These are phyloP conservation scores for Pseudonaja textilis DNA, from an alignment of 2,113 vertebrate genomes.

Conservation along the genomic window DNA sequence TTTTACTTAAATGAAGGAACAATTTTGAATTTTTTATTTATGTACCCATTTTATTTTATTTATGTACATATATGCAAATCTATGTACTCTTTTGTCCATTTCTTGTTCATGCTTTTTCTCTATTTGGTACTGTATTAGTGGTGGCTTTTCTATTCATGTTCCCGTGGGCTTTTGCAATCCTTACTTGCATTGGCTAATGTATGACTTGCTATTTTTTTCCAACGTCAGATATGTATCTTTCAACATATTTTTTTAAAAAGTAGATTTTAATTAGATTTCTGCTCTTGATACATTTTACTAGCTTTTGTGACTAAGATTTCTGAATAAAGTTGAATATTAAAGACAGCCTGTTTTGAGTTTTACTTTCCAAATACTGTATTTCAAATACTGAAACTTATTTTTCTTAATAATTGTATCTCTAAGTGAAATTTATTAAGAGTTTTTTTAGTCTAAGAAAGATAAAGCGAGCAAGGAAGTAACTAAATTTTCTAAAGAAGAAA, in stretches of 20 bases:
- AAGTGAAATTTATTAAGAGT: neutral
- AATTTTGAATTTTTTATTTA: neutral
- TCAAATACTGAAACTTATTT: constrained; percentile 1
- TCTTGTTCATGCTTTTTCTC: neutral
- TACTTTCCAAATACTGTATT: neutral
- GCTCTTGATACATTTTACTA: constrained; percentile 14
- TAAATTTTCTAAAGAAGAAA: constrained; percentile 16
- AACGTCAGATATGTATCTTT: neutral
- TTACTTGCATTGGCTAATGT: neutral
- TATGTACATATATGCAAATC: neutral
- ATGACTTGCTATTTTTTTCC: neutral
- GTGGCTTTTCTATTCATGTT: neutral
- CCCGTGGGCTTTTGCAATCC: neutral
- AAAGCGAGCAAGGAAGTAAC: neutral
- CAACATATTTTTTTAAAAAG: neutral
- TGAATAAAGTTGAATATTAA: neutral
- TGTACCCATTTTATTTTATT: neutral
- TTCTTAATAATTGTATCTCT: constrained; percentile 1
- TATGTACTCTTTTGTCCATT: neutral
- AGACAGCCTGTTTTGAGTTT: constrained; percentile 9
- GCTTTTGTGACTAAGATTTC: constrained; percentile 2
- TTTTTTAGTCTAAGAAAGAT: constrained; percentile 6
- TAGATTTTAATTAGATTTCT: neutral
- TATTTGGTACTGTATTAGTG: neutral
- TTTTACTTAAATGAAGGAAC: neutral